A percentile compares a stretch with the other conserved stretches of the same genome.
Conservation (phyloP, 1,140 invertebrate species). For the Calephelis nemesis region DNA sequence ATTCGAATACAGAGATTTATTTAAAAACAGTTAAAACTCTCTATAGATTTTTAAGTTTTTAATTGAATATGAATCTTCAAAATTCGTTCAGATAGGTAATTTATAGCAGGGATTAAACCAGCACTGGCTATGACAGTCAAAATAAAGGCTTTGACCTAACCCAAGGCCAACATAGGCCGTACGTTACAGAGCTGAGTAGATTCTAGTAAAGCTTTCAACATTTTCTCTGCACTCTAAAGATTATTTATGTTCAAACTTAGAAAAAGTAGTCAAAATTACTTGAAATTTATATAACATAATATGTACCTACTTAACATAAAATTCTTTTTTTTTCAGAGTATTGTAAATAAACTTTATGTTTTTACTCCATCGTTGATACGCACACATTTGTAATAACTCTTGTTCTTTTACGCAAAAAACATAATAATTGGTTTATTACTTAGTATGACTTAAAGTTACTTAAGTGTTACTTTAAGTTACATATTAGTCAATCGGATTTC, state of each 20-base stretch:
- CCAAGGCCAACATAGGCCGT: constrained; percentile 32
- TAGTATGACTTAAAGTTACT: no score
- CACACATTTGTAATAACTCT: no score
- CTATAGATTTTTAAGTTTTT: neutral
- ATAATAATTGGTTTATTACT: no score
- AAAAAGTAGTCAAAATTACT: neutral
- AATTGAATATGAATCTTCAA: neutral
- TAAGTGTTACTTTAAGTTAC: no score
- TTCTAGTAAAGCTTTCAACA: neutral
- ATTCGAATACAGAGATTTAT: no score
- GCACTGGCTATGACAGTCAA: constrained; percentile 47
- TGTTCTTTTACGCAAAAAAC: no score
- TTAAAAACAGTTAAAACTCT: neutral
- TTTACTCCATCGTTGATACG: no score
- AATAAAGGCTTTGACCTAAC: constrained; percentile 39
- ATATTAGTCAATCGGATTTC: no score
- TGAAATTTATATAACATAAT: no score
- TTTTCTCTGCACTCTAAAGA: neutral
- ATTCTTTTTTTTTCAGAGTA: no score
- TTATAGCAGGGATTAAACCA: constrained; percentile 1
- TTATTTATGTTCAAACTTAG: neutral
- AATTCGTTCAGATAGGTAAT: neutral
- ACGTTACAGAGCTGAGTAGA: neutral
- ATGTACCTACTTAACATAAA: no score
- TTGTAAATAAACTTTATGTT: no score